Percentiles rank a stretch among this genome's conserved stretches.
Evolutionary conservation across 2,888 invertebrate genomes (phyloP).

Genomic region (Drosophila mayaguana): DNA sequence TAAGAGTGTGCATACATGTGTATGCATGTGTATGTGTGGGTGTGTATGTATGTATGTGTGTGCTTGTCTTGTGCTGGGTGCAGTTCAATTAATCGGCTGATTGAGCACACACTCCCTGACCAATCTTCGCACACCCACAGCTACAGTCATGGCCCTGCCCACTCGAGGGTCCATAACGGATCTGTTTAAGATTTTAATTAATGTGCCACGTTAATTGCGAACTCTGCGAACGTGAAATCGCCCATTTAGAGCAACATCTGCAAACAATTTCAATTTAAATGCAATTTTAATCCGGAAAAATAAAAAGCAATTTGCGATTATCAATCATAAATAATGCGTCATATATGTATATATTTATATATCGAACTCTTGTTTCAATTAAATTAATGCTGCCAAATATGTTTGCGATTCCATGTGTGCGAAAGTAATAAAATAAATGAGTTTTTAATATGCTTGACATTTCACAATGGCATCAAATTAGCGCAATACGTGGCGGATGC

Average conservation of each 20-base stretch:
- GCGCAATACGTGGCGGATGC: neutral
- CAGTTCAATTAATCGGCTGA: constrained; percentile 78
- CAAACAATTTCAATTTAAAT: constrained; percentile 15
- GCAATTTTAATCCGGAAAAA: constrained; percentile 8
- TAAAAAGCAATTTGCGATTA: constrained; percentile 28
- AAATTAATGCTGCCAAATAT: constrained; percentile 12
- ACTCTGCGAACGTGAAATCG: constrained; percentile 24
- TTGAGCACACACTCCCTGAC: constrained; percentile 61
- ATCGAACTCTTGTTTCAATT: neutral
- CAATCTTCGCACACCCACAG: constrained; percentile 47
- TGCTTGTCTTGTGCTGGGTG: constrained; percentile 54
- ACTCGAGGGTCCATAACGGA: constrained; percentile 29
- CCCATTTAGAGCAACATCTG: constrained; percentile 10
- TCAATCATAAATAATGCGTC: constrained; percentile 24
- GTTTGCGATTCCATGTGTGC: constrained; percentile 9
- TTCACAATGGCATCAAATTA: constrained; percentile 9
- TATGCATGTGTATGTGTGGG: constrained; percentile 29
- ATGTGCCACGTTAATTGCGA: constrained; percentile 62
- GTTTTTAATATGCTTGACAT: constrained; percentile 11
- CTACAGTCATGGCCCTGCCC: neutral
- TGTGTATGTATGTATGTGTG: constrained; percentile 16
- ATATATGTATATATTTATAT: neutral
- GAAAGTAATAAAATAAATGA: constrained; percentile 4
- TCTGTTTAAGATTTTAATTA: constrained; percentile 61
- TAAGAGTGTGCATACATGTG: constrained; percentile 5